phyloP scores from a whole-genome alignment of 2,797 vertebrate genomes.

The Taenioides sp. region DNA sequence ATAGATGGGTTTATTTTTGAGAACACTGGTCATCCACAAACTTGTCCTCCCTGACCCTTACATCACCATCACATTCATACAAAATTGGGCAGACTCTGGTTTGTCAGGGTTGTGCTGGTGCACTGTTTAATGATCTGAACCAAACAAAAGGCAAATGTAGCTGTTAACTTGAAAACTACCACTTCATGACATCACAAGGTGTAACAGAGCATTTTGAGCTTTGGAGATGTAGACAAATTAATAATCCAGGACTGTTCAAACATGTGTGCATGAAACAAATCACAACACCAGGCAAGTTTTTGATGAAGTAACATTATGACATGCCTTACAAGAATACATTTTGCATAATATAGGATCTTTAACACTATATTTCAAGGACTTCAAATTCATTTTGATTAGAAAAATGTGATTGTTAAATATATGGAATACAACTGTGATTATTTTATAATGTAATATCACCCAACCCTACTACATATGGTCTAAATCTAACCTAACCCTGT shows the following conservation, averaged over 20 bases:
- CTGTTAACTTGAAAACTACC: no score
- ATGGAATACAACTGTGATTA: background rate
- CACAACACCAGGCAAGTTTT: no score
- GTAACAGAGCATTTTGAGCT: no score
- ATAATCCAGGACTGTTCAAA: no score
- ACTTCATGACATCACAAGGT: no score
- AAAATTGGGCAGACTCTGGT: background rate
- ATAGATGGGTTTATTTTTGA: background rate
- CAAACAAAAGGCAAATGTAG: no score
- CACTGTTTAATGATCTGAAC: background rate
- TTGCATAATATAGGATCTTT: background rate
- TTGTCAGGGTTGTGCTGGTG: background rate
- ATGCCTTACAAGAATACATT: no score
- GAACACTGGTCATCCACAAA: background rate
- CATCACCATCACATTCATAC: background rate
- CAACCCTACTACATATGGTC: background rate
- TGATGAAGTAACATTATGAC: no score
- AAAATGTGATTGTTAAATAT: background rate
- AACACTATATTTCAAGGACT: background rate
- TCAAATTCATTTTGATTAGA: no score
- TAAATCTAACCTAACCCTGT: background rate
- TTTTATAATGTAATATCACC: background rate
- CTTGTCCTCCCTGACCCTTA: background rate
- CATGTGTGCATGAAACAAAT: no score
- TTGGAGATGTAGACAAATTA: no score